These are phyloP conservation scores for Luffia ferchaultella DNA, from an alignment of 2,888 invertebrate genomes.

Conservation along the genomic window DNA sequence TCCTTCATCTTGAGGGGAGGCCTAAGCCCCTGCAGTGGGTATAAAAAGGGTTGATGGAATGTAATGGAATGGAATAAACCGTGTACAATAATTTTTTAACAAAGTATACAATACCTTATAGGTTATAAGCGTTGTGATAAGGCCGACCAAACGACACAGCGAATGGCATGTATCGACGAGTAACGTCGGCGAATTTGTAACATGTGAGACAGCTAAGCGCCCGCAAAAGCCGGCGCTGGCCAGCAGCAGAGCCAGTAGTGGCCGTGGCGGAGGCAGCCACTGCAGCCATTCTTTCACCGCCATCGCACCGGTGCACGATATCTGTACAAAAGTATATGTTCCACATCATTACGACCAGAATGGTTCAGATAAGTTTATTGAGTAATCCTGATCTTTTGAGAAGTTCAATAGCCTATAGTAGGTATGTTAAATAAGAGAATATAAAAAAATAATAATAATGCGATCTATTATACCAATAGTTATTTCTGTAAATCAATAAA, in stretches of 20 bases:
- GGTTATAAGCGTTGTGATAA: constrained; percentile 59
- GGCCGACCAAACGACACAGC: constrained; percentile 90
- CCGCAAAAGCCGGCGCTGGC: constrained; percentile 81
- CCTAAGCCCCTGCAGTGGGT: too few species aligned
- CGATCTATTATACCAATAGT: too few species aligned
- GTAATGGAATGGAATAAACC: too few species aligned
- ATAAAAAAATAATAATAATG: too few species aligned
- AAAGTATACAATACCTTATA: too few species aligned
- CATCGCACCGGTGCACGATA: constrained; percentile 50
- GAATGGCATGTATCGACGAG: constrained; percentile 94
- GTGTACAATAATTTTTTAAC: too few species aligned
- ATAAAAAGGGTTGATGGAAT: too few species aligned
- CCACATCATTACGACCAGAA: neutral
- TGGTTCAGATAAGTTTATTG: neutral
- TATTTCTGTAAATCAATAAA: too few species aligned
- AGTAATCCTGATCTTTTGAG: neutral
- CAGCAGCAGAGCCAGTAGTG: constrained; percentile 76
- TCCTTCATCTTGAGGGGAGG: too few species aligned
- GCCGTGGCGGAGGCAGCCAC: constrained; percentile 76
- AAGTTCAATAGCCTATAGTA: too few species aligned
- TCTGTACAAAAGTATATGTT: neutral
- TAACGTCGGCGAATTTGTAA: constrained; percentile 90
- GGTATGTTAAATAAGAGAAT: too few species aligned
- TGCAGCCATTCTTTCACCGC: constrained; percentile 81
- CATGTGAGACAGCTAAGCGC: constrained; percentile 85